These are phyloP conservation scores for Okamejei kenojei DNA, from an alignment of 2,797 vertebrate species.

Conservation along the genomic window DNA sequence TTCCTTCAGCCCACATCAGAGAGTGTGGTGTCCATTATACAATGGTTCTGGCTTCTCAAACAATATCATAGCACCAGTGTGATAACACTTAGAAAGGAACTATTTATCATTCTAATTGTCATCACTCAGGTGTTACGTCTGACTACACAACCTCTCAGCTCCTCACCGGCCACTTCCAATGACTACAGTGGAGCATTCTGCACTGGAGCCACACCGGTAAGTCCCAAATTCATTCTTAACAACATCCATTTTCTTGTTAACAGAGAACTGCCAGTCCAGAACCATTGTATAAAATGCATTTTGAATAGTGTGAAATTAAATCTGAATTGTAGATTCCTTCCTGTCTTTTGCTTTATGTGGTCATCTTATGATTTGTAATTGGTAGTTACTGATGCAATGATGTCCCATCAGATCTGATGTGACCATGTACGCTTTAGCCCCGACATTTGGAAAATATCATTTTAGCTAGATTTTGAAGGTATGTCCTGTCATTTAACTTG, in stretches of 20 bases:
- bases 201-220: constrained; percentile 35
- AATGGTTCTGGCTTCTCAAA: constrained; percentile 37
- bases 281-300: constrained; percentile 36
- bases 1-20: neutral
- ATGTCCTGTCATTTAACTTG: no score
- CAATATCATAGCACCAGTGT: constrained; percentile 38
- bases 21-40: constrained; percentile 31
- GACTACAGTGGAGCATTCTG: constrained; percentile 35
- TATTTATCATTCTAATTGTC: constrained; percentile 39
- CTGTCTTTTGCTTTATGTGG: neutral
- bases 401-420: no score
- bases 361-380: no score
- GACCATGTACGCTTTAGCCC: no score
- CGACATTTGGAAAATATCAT: no score
- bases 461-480: no score
- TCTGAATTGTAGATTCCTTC: neutral
- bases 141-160: constrained; percentile 31
- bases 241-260: constrained; percentile 24
- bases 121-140: constrained; percentile 38
- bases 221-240: constrained; percentile 29
- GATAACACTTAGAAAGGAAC: constrained; percentile 38
- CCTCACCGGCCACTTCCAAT: constrained; percentile 32
- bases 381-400: no score
- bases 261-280: constrained; percentile 23
- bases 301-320: neutral